Base-by-base conservation (phyloP, 2,113 vertebrate genomes). In the Odocoileus hemionus region DNA sequence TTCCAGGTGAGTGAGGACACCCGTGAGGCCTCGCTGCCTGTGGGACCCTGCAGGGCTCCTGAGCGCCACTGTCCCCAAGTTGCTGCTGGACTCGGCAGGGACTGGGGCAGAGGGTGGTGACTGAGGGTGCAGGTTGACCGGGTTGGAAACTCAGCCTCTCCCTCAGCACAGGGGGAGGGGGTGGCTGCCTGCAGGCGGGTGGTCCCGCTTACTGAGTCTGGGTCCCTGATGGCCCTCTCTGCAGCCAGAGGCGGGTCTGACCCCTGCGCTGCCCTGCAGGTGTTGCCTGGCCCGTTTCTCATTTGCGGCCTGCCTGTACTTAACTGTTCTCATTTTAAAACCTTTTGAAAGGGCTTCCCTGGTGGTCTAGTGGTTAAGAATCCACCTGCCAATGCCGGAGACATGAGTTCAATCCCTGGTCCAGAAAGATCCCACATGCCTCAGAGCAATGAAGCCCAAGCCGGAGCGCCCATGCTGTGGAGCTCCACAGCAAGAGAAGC, bases 161-260 rank as follows among this genome's bases (percentile, higher is more conserved):
- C n/a, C 36, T 55, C 16, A 1, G 25, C 11, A 70, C 26, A 39
- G 83, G 6, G 9, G 13, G 25, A 5, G n/a, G 54, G 60, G 26
- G 23, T 25, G 60, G 30, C 36, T 2, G 36, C 87, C 36, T 16
- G 15, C 3, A 54, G 52, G 52, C 52, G 3, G 17, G 33, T 1
- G 36, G 36, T 2, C 8, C 39, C 0, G 5, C 15, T 8, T 33
- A 26, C 8, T 17, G 30, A 11, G 10, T 67, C 52, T 4, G 3
- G 5, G 19, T 10, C 17, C 26, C 10, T 25, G 1, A 14, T 0
- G 2, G 26, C 58, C 39, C 14, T n/a, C 52, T 52, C 33, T 25
- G 47, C 1, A 0, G 52, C 36, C 39, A 9, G 28, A 2, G 23
- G 43, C 0, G 2, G 43, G 13, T 4, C 13, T 1, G 7, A 47